Conservation (phyloP, 2,888 invertebrate genomes). For the Odontocolon sp. region DNA sequence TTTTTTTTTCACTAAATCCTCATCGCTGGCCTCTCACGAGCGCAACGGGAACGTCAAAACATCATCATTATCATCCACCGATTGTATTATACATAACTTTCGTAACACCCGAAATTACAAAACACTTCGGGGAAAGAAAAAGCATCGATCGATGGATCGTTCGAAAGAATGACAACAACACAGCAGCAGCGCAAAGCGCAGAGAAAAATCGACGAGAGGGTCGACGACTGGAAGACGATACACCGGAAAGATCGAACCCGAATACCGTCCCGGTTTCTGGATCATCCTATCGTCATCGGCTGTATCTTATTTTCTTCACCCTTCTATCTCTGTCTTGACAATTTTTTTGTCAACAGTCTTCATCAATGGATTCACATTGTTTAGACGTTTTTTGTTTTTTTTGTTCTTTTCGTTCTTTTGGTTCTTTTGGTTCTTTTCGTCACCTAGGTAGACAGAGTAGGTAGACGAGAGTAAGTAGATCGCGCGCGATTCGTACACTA, state of each 20-base stretch:
- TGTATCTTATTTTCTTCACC: too few relatives aligned
- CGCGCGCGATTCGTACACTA: conserved; percentile 18
- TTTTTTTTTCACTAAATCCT: too few relatives aligned
- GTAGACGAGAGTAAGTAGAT: conserved; percentile 23
- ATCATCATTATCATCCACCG: conserved; percentile 3
- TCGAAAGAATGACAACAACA: conserved; percentile 18
- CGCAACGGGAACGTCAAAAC: conserved; percentile 8
- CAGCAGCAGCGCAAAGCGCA: neutral
- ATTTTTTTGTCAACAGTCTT: neutral
- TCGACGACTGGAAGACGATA: too few relatives aligned
- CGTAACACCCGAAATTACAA: neutral
- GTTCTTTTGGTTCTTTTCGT: conserved; percentile 1
- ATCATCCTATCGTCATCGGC: neutral
- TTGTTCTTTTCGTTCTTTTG: neutral
- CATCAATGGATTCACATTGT: too few relatives aligned
- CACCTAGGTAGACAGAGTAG: conserved; percentile 29
- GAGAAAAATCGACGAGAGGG: neutral
- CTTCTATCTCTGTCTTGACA: neutral
- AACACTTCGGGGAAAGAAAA: neutral
- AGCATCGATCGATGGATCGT: neutral
- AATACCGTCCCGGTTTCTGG: conserved; percentile 6
- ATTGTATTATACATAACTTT: neutral
- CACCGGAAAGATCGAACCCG: too few relatives aligned
- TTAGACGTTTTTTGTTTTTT: too few relatives aligned
- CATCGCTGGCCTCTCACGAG: neutral